These are phyloP conservation scores for Oligia strigilis DNA, from an alignment of 2,888 invertebrate species.

Conservation along the genomic window DNA sequence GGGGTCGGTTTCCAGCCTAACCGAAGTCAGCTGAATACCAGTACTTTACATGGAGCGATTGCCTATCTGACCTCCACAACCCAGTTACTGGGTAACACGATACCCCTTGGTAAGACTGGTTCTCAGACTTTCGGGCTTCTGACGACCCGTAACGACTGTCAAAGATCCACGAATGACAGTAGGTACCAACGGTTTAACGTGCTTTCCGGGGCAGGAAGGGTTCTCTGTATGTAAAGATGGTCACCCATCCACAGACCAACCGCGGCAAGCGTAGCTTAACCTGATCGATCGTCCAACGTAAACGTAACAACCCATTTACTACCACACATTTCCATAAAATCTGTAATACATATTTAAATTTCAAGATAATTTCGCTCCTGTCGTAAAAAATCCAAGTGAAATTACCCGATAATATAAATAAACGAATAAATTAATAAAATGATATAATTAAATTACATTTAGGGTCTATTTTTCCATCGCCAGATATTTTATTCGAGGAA, in stretches of 20 bases:
- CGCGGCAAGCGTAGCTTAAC: neutral
- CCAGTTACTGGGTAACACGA: neutral
- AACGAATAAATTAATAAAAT: constrained; percentile 15
- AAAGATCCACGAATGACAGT: neutral
- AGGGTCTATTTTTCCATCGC: too few species aligned
- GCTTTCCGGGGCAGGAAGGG: neutral
- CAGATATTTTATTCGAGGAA: too few species aligned
- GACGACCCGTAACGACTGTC: too few species aligned
- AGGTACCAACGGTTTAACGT: neutral
- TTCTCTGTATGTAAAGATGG: neutral
- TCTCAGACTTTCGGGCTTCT: too few species aligned
- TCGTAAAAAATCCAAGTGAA: constrained; percentile 18
- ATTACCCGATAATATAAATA: constrained; percentile 26
- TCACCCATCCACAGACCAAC: neutral
- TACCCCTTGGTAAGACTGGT: too few species aligned
- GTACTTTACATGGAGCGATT: constrained; percentile 1
- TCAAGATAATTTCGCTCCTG: constrained; percentile 20
- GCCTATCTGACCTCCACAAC: neutral
- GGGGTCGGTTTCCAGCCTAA: neutral
- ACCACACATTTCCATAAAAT: neutral
- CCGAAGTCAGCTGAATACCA: neutral
- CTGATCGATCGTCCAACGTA: neutral
- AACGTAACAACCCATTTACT: neutral
- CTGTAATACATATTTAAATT: neutral
- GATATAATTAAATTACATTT: constrained; percentile 28